Conservation (phyloP, 2,888 invertebrate species). For the Parnassius apollo region DNA sequence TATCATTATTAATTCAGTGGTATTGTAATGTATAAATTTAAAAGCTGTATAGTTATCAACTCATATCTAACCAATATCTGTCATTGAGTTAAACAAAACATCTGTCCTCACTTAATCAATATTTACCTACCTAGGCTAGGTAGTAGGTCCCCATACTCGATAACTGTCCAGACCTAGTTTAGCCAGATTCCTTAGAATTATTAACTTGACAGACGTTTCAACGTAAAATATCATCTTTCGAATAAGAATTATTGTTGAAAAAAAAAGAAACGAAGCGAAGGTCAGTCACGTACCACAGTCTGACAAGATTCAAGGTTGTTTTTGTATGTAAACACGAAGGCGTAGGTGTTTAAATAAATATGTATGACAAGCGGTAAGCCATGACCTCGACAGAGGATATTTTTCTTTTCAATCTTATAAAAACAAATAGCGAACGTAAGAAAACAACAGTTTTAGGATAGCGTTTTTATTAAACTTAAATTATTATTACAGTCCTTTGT, state of each 20-base stretch:
- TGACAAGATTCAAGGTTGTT: slow-evolving; percentile 62
- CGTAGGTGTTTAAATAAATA: slow-evolving; percentile 24
- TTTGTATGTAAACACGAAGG: slow-evolving; percentile 73
- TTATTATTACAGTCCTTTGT: slow-evolving; percentile 68
- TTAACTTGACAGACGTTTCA: too few relatives aligned
- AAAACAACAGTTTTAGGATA: slow-evolving; percentile 44
- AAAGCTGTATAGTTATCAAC: too few relatives aligned
- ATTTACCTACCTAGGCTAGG: too few relatives aligned
- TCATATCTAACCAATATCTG: too few relatives aligned
- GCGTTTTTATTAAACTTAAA: slow-evolving; percentile 65
- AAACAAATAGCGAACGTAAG: slow-evolving; percentile 29
- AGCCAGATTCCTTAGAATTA: too few relatives aligned
- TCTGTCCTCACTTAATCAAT: too few relatives aligned
- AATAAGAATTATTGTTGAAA: neutral
- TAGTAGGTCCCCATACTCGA: too few relatives aligned
- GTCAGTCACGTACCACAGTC: slow-evolving; percentile 31
- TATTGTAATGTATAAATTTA: too few relatives aligned
- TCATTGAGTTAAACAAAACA: too few relatives aligned
- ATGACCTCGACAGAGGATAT: slow-evolving; percentile 33
- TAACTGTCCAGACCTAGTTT: too few relatives aligned
- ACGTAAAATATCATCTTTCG: too few relatives aligned
- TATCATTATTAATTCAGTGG: too few relatives aligned
- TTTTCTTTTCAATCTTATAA: slow-evolving; percentile 35
- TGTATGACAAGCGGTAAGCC: slow-evolving; percentile 19
- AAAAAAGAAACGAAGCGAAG: slow-evolving; percentile 24